phyloP scores from a whole-genome alignment of 2,797 vertebrate species.

The Poecilia wingei region DNA sequence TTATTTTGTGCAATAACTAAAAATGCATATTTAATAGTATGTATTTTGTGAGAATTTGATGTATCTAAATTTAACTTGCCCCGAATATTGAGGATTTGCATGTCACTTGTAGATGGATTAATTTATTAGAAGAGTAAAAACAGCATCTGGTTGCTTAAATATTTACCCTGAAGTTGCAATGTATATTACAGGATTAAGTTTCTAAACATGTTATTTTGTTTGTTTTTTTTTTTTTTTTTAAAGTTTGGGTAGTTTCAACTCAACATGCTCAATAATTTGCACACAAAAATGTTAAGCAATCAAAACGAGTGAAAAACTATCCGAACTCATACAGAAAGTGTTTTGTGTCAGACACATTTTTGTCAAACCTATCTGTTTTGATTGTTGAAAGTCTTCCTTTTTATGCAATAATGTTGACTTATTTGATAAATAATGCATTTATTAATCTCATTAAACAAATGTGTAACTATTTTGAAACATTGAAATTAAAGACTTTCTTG shows the following conservation, averaged over 20 bases:
- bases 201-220: neutral
- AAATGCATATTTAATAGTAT: neutral
- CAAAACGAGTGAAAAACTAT: neutral
- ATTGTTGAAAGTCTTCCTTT: neutral
- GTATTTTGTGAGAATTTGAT: neutral
- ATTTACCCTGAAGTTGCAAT: neutral
- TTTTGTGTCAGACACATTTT: neutral
- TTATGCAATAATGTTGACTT: neutral
- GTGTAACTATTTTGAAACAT: neutral
- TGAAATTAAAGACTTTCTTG: neutral
- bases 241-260: neutral
- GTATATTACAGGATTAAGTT: neutral
- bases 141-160: neutral
- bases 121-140: too few species aligned
- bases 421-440: neutral
- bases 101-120: too few species aligned
- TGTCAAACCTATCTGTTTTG: neutral
- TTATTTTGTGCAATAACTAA: neutral
- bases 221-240: neutral
- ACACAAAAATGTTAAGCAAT: neutral
- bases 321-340: neutral
- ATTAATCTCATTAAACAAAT: neutral
- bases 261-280: neutral
- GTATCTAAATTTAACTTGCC: neutral
- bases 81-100: neutral